Evolutionary conservation across 2,113 vertebrate genomes (phyloP).

Genomic region (Phoxinus phoxinus): DNA sequence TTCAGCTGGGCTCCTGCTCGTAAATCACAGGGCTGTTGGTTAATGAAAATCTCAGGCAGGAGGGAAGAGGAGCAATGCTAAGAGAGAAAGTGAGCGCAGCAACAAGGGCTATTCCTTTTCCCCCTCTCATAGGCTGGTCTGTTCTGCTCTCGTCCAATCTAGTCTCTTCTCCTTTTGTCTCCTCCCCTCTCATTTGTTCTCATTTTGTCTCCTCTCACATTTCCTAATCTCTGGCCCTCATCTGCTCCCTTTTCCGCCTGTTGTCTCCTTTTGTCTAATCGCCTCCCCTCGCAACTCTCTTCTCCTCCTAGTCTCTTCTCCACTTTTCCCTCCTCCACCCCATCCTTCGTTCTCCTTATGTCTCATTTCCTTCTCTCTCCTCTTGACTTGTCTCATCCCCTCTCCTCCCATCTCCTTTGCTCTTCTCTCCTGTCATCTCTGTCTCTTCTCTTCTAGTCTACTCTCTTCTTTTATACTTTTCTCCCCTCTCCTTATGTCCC

Average conservation of each 20-base stretch:
- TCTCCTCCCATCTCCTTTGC: background rate
- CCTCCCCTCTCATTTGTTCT: background rate
- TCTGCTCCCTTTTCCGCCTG: background rate
- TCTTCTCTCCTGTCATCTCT: background rate
- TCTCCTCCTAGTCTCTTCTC: background rate
- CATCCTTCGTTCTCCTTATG: background rate
- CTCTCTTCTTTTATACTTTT: too few species aligned
- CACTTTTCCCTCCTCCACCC: background rate
- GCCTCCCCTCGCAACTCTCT: background rate
- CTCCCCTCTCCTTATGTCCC: background rate
- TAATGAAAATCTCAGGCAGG: slow-evolving; percentile 56
- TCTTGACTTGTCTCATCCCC: background rate
- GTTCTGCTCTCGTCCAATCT: background rate
- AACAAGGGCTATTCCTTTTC: slow-evolving; percentile 6
- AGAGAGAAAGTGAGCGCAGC: slow-evolving; percentile 41
- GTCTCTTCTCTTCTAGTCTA: background rate
- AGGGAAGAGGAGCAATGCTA: slow-evolving; percentile 28
- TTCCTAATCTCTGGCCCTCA: background rate
- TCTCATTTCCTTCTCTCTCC: background rate
- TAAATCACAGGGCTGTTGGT: slow-evolving; percentile 51
- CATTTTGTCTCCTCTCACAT: background rate
- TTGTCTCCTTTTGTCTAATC: background rate
- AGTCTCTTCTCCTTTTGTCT: background rate
- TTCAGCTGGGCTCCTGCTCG: slow-evolving; percentile 31
- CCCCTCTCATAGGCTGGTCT: background rate